phyloP scores from a whole-genome alignment of 37 sponge, comb jelly and placozoan species.

The Cladorhizidae sp. region DNA sequence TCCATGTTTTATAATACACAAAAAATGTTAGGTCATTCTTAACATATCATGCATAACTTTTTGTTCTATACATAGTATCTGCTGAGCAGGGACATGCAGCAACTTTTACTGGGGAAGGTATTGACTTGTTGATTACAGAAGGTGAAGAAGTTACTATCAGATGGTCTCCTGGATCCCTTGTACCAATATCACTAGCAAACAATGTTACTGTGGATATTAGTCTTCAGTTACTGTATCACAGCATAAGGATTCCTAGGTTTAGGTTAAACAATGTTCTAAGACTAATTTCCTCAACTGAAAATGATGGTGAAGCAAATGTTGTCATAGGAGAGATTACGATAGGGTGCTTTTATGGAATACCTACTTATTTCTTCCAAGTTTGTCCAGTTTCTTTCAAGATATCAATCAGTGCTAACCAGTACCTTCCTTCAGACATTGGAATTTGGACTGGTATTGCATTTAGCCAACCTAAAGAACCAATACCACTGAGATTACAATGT shows the following conservation, averaged over 20 bases:
- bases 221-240: not conserved
- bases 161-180: constrained; percentile 33
- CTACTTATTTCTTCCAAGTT: not conserved
- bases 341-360: not conserved
- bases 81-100: constrained; percentile 34
- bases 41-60: not conserved
- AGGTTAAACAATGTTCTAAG: not conserved
- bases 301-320: constrained; percentile 32
- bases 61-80: constrained; percentile 22
- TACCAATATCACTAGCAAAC: constrained; percentile 1
- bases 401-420: not conserved
- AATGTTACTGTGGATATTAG: constrained; percentile 34
- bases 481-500: not conserved
- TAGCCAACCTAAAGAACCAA: not conserved
- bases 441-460: constrained; percentile 17
- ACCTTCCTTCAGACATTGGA: not conserved
- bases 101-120: constrained; percentile 1
- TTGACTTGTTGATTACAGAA: not conserved
- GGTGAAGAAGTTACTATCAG: not conserved
- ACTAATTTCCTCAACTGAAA: not conserved
- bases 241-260: not conserved
- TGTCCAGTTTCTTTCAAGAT: constrained; percentile 17
- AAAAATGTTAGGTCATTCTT: not conserved
- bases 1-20: not conserved
- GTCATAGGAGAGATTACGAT: constrained; percentile 2